Percentiles rank a stretch among this genome's conserved stretches.
Evolutionary conservation across 2,797 vertebrate genomes (phyloP).

Genomic region (Hyperoplus lanceolatus): DNA sequence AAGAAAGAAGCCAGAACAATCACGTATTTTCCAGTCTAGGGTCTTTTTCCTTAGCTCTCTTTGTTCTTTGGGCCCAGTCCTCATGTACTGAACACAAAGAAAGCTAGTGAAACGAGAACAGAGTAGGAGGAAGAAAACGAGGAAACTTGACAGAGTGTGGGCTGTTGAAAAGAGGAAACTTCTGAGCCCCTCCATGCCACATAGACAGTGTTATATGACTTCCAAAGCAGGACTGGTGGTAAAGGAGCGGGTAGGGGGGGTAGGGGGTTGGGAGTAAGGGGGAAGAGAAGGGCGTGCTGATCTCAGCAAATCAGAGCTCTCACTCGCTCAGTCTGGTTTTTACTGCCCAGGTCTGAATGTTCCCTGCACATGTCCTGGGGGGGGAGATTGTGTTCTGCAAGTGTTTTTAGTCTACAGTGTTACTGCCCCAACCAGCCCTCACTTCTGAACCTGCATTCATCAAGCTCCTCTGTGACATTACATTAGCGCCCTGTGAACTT

Average conservation of each 20-base stretch:
- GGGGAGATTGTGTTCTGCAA: conserved; percentile 60
- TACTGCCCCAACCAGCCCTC: conserved; percentile 7
- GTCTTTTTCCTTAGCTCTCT: conserved; percentile 28
- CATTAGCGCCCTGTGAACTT: background rate
- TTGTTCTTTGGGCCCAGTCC: conserved; percentile 15
- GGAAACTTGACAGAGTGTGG: conserved; percentile 15
- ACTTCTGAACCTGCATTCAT: conserved; percentile 20
- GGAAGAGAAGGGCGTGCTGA: conserved; percentile 68
- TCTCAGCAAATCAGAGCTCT: conserved; percentile 76
- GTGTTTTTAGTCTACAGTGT: conserved; percentile 59
- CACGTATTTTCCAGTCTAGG: conserved; percentile 6
- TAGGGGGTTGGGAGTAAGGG: background rate
- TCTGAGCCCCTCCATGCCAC: conserved; percentile 45
- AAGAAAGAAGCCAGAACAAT: conserved; percentile 28
- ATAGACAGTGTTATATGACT: conserved; percentile 68
- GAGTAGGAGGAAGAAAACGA: conserved; percentile 50
- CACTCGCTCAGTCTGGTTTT: conserved; percentile 45
- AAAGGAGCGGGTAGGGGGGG: conserved; percentile 41
- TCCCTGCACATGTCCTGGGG: conserved; percentile 54
- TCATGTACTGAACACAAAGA: conserved; percentile 57
- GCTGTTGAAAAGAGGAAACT: conserved; percentile 47
- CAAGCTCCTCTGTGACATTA: conserved; percentile 25
- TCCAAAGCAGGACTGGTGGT: conserved; percentile 43
- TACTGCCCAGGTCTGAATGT: conserved; percentile 56
- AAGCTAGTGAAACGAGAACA: conserved; percentile 38